Evolutionary conservation across 2,113 vertebrate genomes (phyloP), one percentile per base, ranked within the genome.

Genomic region (Anhinga anhinga): DNA sequence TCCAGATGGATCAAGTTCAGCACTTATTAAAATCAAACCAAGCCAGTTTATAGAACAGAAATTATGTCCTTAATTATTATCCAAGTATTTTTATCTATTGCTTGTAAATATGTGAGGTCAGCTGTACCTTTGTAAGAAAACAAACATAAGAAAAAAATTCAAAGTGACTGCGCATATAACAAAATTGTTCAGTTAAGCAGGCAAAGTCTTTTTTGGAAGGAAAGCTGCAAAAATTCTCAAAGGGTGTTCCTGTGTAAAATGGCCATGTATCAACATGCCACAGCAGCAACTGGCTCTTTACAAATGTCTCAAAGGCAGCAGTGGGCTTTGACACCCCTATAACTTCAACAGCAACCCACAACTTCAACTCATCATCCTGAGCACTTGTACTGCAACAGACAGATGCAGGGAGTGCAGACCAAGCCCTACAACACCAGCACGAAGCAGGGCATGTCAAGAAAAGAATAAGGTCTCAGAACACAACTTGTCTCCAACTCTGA

Each of bases 21-120:
- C 65, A 79, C 61, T 91, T 88, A 49, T 12, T 91, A 79, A 93
- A 90, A 93, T 82, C 47, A 90, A 92, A 77, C 17, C 36, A 85
- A 82, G 49, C 5, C 40, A 85, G 30, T 86, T 95, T 82, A 90
- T 26, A 65, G 63, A 86, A 72, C 7, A 88, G 45, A 84, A 93
- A 90, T 52, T 0, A 66, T 0, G 0, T 70, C 63, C 71, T 81
- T 84, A 80, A 55, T 84, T 87, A 65, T 71, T 72, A 59, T 36
- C 40, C 22, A 56, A 78, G 6, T 49, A 52, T 85, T 87, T 93
- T 78, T 87, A 52, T 70, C 89, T 59, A 10, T 32, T 86, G 23
- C 21, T 93, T 81, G 59, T 74, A 80, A 86, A 82, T 16, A 52
- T 5, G 13, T 69, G 44, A 79, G 53, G 22, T 93, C 69, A 96